Evolutionary conservation across 2,888 invertebrate species (phyloP).

Genomic region (Aspidiotus destructor): DNA sequence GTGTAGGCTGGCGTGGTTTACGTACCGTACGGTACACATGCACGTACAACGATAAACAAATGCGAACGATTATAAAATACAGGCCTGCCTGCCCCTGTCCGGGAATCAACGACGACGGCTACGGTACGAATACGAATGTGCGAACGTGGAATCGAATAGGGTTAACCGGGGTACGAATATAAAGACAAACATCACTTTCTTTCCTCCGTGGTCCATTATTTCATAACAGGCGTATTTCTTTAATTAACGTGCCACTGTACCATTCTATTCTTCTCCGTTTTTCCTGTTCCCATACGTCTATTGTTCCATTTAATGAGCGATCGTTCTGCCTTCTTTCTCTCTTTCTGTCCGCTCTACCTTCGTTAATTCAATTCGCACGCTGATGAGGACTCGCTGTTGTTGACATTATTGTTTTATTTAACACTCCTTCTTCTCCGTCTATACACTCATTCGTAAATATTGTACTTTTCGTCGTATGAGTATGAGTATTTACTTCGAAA

Average conservation of each 20-base stretch:
- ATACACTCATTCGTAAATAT: too few relatives aligned
- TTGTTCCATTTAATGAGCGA: conserved; percentile 32
- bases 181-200: conserved; percentile 27
- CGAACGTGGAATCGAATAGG: neutral
- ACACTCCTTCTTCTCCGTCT: neutral
- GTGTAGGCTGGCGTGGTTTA: too few relatives aligned
- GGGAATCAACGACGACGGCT: neutral
- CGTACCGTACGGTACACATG: too few relatives aligned
- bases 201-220: conserved; percentile 32
- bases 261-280: conserved; percentile 30
- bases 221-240: conserved; percentile 31
- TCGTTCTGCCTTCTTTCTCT: too few relatives aligned
- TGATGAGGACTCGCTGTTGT: neutral
- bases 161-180: neutral
- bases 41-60: too few relatives aligned
- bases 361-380: conserved; percentile 21
- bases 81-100: too few relatives aligned
- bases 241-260: conserved; percentile 30
- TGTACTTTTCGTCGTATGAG: too few relatives aligned
- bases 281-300: conserved; percentile 32
- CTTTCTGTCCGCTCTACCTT: conserved; percentile 15
- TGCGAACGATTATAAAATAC: too few relatives aligned
- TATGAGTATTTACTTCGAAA: too few relatives aligned
- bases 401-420: neutral
- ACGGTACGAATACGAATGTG: neutral